Conservation (phyloP, 2,113 vertebrate genomes). For the Kobus ellipsiprymnus region DNA sequence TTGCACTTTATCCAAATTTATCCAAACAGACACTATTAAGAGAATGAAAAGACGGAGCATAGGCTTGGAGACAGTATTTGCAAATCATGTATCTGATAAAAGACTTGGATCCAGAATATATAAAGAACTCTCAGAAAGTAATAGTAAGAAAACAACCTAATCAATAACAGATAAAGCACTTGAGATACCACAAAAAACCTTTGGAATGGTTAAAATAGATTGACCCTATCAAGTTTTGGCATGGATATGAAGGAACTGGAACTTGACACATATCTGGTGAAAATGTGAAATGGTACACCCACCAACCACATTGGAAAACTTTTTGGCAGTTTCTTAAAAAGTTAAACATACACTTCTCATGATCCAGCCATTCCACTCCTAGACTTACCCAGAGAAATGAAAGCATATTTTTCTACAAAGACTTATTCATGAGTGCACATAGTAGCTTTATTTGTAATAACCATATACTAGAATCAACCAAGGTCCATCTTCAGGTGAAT, state of each 20-base stretch:
- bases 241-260: background rate
- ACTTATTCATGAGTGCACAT: background rate
- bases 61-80: background rate
- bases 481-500: background rate
- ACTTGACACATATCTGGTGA: background rate
- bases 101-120: background rate
- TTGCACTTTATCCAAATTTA: background rate
- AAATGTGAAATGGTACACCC: background rate
- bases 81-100: background rate
- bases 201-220: background rate
- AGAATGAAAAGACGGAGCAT: background rate
- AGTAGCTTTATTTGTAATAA: background rate
- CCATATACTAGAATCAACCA: background rate
- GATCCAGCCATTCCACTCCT: background rate
- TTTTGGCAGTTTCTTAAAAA: background rate
- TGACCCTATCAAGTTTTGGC: background rate
- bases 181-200: background rate
- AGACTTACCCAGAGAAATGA: background rate
- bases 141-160: background rate
- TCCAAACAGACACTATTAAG: background rate
- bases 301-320: background rate
- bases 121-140: background rate
- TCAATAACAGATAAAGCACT: background rate
- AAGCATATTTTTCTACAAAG: background rate
- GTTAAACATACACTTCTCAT: background rate